Base-by-base conservation (phyloP, 2,113 vertebrate genomes). In the Nothocercus julius region DNA sequence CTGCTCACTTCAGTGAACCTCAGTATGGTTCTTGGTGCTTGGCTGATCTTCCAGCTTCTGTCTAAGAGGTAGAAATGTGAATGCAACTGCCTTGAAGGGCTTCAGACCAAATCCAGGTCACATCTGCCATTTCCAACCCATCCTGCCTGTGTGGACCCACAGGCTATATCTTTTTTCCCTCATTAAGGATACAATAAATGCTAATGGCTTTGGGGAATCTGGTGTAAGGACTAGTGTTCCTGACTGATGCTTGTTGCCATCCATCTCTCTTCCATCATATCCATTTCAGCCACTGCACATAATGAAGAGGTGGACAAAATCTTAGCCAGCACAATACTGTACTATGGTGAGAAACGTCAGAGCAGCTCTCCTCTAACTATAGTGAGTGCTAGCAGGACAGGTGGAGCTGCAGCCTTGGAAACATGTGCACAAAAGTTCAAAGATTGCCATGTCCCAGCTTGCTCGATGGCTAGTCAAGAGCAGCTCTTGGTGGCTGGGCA, bases 21-120 rank as follows among this genome's bases (percentile, higher is more conserved):
- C 17, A 16, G 11, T 0, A 0, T 24, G 16, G 7, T 6, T 90
- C 30, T 36, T 64, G 30, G 40, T 59, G n/a, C 16, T 67, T 42
- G 27, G 18, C 32, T 47, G 34, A 4, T 92, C 32, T 58, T 74
- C 36, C 62, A 38, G 2, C 63, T 82, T 61, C 32, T 44, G 10
- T 14, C 22, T 38, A 16, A 53, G 12, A 78, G 28, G 5, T 36
- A 75, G 61, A 85, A 16, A 1, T 4, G 11, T 67, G 70, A 62
- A 70, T 42, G 12, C 30, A 80, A 74, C 28, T 9, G 51, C 1
- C 30, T 19, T 16, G 42, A 77, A 56, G 5, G 12, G 28, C 21
- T 44, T 81, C 36, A 81, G 36, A 24, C 4, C n/a, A 81, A 84
- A 84, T 56, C 28, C 34, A 34, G 1, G 1, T 4, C 20, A 49